Base-by-base conservation (phyloP, 2,113 vertebrate genomes). In the Pyxicephalus adspersus region DNA sequence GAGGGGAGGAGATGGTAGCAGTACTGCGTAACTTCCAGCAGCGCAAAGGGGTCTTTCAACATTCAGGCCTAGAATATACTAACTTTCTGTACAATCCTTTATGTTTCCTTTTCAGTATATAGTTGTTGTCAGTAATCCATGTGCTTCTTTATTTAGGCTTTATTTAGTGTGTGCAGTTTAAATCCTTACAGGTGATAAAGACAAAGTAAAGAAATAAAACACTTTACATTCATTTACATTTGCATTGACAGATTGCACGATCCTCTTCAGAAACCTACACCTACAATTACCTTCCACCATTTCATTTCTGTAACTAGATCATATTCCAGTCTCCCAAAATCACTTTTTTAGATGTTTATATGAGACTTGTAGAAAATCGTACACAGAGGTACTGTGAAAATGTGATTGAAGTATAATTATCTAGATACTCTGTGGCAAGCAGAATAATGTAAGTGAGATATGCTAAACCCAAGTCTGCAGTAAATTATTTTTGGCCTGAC, bases 401-500 rank as follows among this genome's bases (percentile, higher is more conserved):
- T 78, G 19, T 55, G 50, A 73, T 23, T 81, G 67, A 73, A 72
- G 52, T 72, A 19, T 64, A 80, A 71, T 72, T 72, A 72, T 72
- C 60, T 23, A 71, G 19, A 54, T 13, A 72, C 50, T 61, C 25
- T 26, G 60, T 73, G 66, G 57, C 68, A 73, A 15, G 16, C 29
- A 81, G 54, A 80, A 72, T 63, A 63, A 64, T 28, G 58, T 52
- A 80, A 80, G 66, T 63, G 54, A 73, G 68, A 63, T 74, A 73
- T 74, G 60, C 58, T 81, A 73, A 81, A 73, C 22, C 64, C 68
- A 25, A 63, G 34, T 73, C 45, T 64, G 45, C 58, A 74, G 45
- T 81, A 74, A 81, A 74, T 81, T 81, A 81, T 81, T 74, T 80
- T 81, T 73, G 79, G 68, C 28, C 66, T 81, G 79, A 81, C 45